phyloP scores from a whole-genome alignment of 1,140 invertebrate species.

The Panulirus ornatus region DNA sequence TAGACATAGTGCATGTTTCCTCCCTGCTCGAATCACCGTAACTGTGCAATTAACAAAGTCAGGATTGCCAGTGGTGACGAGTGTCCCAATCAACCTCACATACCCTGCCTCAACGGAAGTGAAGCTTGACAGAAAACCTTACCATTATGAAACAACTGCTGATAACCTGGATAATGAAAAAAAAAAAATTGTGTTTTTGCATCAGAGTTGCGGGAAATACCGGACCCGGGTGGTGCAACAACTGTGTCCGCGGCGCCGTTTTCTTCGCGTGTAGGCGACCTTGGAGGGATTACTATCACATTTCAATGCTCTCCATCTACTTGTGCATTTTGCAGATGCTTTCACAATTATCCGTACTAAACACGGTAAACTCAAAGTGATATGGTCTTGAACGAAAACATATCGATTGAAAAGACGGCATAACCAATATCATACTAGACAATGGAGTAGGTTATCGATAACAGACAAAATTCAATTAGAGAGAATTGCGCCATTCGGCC shows the following conservation, averaged over 20 bases:
- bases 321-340: not conserved
- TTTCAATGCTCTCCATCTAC: not conserved
- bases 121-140: too few species aligned
- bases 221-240: conserved; percentile 8
- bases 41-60: too few species aligned
- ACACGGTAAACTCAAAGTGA: too few species aligned
- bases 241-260: not conserved
- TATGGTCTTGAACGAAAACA: too few species aligned
- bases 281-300: conserved; percentile 23
- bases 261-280: conserved; percentile 20
- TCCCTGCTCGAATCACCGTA: too few species aligned
- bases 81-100: too few species aligned
- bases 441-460: too few species aligned
- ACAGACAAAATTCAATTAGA: not conserved
- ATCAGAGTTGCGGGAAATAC: not conserved
- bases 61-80: too few species aligned
- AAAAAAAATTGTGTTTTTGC: not conserved
- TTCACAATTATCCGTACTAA: conserved; percentile 1
- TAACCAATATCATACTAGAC: too few species aligned
- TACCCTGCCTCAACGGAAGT: conserved; percentile 4
- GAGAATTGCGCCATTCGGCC: conserved; percentile 15
- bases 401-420: too few species aligned
- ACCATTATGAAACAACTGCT: conserved; percentile 1
- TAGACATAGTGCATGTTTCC: too few species aligned
- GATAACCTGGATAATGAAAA: not conserved